These are phyloP conservation scores for Lordiphosa mommai DNA, from an alignment of 1,140 invertebrate species.

Conservation along the genomic window DNA sequence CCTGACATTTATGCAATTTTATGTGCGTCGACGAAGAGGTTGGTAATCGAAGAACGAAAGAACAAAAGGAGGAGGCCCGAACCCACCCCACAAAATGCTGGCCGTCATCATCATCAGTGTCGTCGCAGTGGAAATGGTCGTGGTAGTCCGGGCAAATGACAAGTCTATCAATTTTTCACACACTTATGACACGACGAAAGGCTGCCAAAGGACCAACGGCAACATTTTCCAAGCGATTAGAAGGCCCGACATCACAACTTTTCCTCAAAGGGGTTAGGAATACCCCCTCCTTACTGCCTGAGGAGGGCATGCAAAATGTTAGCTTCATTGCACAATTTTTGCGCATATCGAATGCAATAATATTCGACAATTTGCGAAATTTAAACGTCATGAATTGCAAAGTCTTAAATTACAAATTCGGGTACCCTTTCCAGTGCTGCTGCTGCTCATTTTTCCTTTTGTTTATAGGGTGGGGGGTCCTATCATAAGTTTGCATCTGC, in stretches of 20 bases:
- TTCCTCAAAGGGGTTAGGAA: conserved; percentile 33
- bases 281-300: not conserved
- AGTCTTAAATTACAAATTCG: conserved; percentile 62
- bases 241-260: conserved; percentile 26
- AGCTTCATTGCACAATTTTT: conserved; percentile 67
- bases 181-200: conserved; percentile 62
- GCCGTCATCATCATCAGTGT: not conserved
- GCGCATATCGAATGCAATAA: conserved; percentile 64
- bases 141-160: conserved; percentile 39
- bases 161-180: conserved; percentile 78
- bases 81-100: conserved; percentile 41
- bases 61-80: conserved; percentile 15
- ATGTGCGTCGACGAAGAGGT: conserved; percentile 27
- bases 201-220: conserved; percentile 35
- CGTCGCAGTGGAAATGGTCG: conserved; percentile 1
- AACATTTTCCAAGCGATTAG: conserved; percentile 47
- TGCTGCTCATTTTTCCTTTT: conserved; percentile 10
- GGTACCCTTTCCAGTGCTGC: conserved; percentile 1
- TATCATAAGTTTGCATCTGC: conserved; percentile 31
- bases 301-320: conserved; percentile 60
- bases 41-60: too few relatives aligned
- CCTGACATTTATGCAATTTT: conserved; percentile 76
- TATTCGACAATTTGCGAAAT: conserved; percentile 60
- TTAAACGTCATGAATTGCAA: conserved; percentile 59
- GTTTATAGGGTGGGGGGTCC: not conserved